These are phyloP conservation scores for Chelmon rostratus DNA, from an alignment of 2,797 vertebrate genomes.

Conservation along the genomic window DNA sequence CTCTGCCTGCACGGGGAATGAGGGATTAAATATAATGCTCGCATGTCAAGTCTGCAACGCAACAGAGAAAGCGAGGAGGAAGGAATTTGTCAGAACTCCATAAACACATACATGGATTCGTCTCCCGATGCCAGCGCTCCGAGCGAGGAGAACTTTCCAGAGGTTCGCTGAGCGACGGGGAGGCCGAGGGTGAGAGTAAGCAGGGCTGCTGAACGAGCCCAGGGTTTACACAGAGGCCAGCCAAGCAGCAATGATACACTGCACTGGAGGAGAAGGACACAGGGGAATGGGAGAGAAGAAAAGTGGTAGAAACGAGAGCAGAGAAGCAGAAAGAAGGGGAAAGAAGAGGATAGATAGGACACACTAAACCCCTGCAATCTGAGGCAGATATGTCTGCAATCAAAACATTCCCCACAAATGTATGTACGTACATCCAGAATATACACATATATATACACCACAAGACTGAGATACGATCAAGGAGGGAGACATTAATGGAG, in stretches of 20 bases:
- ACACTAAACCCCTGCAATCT: conserved; percentile 9
- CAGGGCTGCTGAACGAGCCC: conserved; percentile 77
- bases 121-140: conserved; percentile 75
- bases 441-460: conserved; percentile 16
- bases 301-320: conserved; percentile 42
- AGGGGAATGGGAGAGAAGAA: conserved; percentile 44
- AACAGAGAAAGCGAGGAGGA: conserved; percentile 72
- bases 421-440: background rate
- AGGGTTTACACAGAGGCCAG: conserved; percentile 92
- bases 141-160: conserved; percentile 79
- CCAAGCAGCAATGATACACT: conserved; percentile 89
- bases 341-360: conserved; percentile 30
- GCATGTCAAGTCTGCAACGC: conserved; percentile 76
- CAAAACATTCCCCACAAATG: conserved; percentile 1
- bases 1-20: conserved; percentile 67
- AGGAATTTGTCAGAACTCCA: conserved; percentile 86
- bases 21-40: conserved; percentile 84
- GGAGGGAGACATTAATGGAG: conserved; percentile 47
- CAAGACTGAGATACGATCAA: conserved; percentile 44
- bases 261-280: conserved; percentile 66
- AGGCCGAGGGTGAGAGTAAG: conserved; percentile 82
- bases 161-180: conserved; percentile 64
- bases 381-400: conserved; percentile 22
- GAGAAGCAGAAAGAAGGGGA: conserved; percentile 39
- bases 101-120: conserved; percentile 83